These are phyloP conservation scores for Macropis europaea DNA, from an alignment of 2,888 invertebrate genomes.

Conservation along the genomic window DNA sequence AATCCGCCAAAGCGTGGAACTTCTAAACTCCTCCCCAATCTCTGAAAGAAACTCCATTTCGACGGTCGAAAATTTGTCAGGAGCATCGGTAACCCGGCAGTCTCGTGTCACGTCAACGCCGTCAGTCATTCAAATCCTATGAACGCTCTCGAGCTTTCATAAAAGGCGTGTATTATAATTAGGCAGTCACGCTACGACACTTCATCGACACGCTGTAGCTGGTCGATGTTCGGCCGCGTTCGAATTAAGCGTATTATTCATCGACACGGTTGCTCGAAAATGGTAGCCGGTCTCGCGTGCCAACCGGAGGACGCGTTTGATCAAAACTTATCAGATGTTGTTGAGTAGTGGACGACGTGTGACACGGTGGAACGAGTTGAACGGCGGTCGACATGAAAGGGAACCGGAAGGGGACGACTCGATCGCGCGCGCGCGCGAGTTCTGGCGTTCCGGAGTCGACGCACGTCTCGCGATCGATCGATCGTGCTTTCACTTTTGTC, in stretches of 20 bases:
- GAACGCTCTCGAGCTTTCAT: no score
- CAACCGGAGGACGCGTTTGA: constrained; percentile 37
- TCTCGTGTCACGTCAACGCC: no score
- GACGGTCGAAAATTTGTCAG: no score
- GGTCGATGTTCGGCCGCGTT: not conserved
- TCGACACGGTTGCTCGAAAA: constrained; percentile 21
- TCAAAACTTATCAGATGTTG: constrained; percentile 57
- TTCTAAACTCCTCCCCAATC: no score
- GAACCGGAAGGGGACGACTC: constrained; percentile 55
- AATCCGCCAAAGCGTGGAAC: no score
- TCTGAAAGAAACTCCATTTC: no score
- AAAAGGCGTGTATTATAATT: constrained; percentile 22
- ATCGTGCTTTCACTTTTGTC: constrained; percentile 69
- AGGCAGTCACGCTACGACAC: constrained; percentile 9
- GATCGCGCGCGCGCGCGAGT: constrained; percentile 48
- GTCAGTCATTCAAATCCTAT: no score
- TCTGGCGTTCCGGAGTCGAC: constrained; percentile 52
- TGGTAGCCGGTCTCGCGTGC: constrained; percentile 29
- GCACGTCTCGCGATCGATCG: constrained; percentile 57
- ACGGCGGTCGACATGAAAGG: constrained; percentile 52
- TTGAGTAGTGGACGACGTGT: constrained; percentile 38
- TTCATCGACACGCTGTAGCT: constrained; percentile 5
- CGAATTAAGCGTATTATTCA: constrained; percentile 21
- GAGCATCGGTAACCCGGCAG: no score
- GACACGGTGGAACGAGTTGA: constrained; percentile 45